Base-by-base conservation (phyloP, 2,888 invertebrate genomes). In the Euplexia lucipara region DNA sequence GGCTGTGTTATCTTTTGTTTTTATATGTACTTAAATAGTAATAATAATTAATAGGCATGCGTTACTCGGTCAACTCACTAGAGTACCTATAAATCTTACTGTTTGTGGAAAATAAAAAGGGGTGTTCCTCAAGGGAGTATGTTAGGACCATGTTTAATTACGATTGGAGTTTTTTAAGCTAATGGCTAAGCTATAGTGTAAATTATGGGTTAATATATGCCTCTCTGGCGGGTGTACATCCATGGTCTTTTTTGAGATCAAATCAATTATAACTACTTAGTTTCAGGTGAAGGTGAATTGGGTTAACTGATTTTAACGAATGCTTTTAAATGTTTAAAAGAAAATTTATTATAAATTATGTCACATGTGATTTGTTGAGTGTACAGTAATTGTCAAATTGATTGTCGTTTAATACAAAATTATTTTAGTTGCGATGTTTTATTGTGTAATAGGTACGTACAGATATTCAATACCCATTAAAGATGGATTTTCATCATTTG, bases 1-100 rank as follows among this genome's bases (percentile, higher is more conserved):
- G 3, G 41, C 44, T 5, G 8, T 53, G 0, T 22, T 77, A 30
- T 58, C 26, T n/a, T 72, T 42, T 18, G 37, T 57, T 56, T 76
- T 73, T 20, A 32, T 77, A 42, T 73, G 78, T 35, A 41, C 9
- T 3, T 73, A 72, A 59, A 32, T 32, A 30, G 12, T 22, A 41
- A 14, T 42, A 18, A 26, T 26, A 14, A 35, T 44, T 35, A 30
- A 32, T 16, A 12, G n/a, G 12, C 20, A 57, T 32, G 20, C 44
- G 0, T 12, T 41, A 22, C 4, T 47, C 44, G 7, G 20, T 35
- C 58, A 20, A n/a, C 32, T 49, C 44, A 70, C 32, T 35, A 16
- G n/a, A n/a, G 52, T 47, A 47, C 5, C 4, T 9, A 39, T 16
- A 52, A 12, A n/a, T 5, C 14, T 35, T 2, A 1, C 6, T n/a